phyloP scores from a whole-genome alignment of 2,113 vertebrate species.

The Felis chaus region DNA sequence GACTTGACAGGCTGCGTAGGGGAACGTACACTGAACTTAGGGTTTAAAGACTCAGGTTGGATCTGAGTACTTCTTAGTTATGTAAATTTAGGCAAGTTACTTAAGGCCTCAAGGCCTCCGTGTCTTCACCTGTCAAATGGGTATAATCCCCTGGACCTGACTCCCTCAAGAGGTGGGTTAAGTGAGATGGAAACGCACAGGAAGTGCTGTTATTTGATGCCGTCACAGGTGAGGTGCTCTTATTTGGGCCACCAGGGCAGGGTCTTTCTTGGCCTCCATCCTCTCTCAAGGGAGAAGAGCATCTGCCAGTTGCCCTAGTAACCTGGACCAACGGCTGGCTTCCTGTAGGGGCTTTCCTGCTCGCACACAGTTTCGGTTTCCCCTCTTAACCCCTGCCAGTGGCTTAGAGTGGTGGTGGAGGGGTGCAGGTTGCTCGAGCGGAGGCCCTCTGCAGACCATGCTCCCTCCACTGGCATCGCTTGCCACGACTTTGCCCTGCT shows the following conservation, averaged over 20 bases:
- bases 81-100: neutral
- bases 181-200: neutral
- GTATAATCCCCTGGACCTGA: neutral
- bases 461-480: neutral
- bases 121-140: neutral
- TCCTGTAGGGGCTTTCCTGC: slow-evolving; percentile 34
- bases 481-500: neutral
- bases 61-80: neutral
- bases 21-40: neutral
- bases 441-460: neutral
- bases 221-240: neutral
- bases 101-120: neutral
- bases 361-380: neutral
- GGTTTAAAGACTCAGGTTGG: neutral
- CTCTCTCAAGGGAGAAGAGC: neutral
- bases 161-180: neutral
- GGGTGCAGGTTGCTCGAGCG: neutral
- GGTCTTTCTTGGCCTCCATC: neutral
- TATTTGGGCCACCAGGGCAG: neutral
- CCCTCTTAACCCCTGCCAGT: neutral
- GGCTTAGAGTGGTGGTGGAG: neutral
- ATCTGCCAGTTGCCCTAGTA: neutral
- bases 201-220: neutral
- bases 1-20: neutral
- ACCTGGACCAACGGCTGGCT: neutral